These are phyloP conservation scores for Amphimallon solstitiale DNA, from an alignment of 2,888 invertebrate genomes.

Conservation along the genomic window DNA sequence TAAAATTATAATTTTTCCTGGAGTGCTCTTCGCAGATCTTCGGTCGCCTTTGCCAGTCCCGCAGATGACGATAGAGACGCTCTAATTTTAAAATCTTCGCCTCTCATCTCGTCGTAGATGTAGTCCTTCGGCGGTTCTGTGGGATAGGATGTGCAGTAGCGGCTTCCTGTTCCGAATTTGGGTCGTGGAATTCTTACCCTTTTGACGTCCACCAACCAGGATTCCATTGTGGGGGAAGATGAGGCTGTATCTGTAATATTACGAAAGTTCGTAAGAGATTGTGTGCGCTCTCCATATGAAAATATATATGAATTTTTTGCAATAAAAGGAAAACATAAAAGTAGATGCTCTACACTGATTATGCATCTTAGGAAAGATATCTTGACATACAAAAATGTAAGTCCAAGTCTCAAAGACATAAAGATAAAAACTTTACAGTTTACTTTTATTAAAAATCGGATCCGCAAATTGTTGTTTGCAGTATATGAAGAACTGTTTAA, in stretches of 20 bases:
- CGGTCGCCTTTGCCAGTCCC: slow-evolving; percentile 74
- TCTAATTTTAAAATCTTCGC: slow-evolving; percentile 67
- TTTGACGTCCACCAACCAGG: slow-evolving; percentile 86
- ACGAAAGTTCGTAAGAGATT: not conserved
- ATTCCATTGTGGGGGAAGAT: slow-evolving; percentile 85
- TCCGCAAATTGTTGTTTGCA: too few relatives aligned
- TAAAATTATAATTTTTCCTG: slow-evolving; percentile 78
- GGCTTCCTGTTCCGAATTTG: slow-evolving; percentile 74
- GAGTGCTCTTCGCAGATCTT: slow-evolving; percentile 78
- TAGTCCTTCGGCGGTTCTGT: slow-evolving; percentile 84
- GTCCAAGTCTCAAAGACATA: too few relatives aligned
- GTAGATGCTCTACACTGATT: too few relatives aligned
- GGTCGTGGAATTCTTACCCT: slow-evolving; percentile 85
- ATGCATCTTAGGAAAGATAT: too few relatives aligned
- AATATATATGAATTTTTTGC: too few relatives aligned
- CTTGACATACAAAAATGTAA: too few relatives aligned
- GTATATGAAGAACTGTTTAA: too few relatives aligned
- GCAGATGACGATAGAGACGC: slow-evolving; percentile 59
- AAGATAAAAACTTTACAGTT: too few relatives aligned
- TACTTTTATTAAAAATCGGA: too few relatives aligned
- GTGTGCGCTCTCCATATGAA: not conserved
- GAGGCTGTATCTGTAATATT: too few relatives aligned
- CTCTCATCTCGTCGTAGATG: slow-evolving; percentile 68
- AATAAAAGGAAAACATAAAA: too few relatives aligned
- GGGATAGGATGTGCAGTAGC: slow-evolving; percentile 68